Conservation (phyloP, 2,113 vertebrate genomes). For the Cettia cetti region DNA sequence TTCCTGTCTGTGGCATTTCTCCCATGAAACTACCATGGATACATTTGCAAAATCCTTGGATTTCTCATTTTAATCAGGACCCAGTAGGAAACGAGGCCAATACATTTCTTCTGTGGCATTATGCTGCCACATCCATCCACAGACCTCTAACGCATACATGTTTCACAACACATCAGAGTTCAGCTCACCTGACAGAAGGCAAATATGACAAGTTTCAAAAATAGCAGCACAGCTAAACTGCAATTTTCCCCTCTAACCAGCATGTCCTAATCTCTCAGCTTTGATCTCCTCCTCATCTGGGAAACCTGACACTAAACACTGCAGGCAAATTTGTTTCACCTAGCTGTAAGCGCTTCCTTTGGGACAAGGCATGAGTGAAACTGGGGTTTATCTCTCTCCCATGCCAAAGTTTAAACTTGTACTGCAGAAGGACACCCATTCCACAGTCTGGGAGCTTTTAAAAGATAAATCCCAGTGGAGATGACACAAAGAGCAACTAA, state of each 20-base stretch:
- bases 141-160: neutral
- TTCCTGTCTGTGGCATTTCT: neutral
- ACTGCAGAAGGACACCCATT: neutral
- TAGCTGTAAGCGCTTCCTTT: neutral
- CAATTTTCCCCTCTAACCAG: conserved; percentile 50
- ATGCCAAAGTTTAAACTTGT: neutral
- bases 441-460: neutral
- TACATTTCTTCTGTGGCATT: neutral
- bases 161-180: conserved; percentile 25
- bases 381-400: neutral
- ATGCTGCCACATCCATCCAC: neutral
- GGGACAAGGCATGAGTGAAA: neutral
- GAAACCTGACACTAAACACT: conserved; percentile 42
- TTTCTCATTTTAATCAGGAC: neutral
- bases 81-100: neutral
- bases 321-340: conserved; percentile 30
- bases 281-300: conserved; percentile 42
- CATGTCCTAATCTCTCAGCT: conserved; percentile 47
- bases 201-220: conserved; percentile 50
- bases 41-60: neutral
- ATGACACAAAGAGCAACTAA: neutral
- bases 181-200: conserved; percentile 25
- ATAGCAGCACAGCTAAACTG: conserved; percentile 43
- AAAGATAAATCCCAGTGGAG: neutral
- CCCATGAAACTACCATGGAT: neutral